phyloP scores from a whole-genome alignment of 2,888 invertebrate species.

The Eupeodes luniger region DNA sequence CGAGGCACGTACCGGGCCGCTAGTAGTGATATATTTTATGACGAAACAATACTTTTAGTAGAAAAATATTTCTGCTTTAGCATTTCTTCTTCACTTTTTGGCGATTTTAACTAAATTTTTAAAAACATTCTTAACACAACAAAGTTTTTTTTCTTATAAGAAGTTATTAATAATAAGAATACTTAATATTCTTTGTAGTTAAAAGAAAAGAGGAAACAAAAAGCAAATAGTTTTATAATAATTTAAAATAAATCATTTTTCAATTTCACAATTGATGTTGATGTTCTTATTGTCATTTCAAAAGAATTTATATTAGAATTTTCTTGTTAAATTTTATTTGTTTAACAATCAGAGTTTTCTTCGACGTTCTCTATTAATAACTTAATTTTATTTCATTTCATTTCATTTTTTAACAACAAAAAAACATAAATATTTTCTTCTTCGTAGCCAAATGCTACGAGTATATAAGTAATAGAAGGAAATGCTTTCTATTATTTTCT shows the following conservation, averaged over 20 bases:
- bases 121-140: too few species aligned
- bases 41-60: too few species aligned
- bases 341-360: background rate
- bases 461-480: too few species aligned
- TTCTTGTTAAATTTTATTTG: background rate
- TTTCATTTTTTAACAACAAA: background rate
- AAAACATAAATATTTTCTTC: background rate
- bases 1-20: too few species aligned
- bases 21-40: too few species aligned
- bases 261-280: background rate
- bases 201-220: background rate
- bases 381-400: background rate
- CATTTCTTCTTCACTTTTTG: too few species aligned
- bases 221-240: background rate
- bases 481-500: constrained; percentile 34
- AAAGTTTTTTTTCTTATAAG: too few species aligned
- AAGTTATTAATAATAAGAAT: too few species aligned
- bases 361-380: background rate
- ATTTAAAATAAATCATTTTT: background rate
- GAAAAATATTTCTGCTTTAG: too few species aligned
- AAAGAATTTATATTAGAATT: background rate
- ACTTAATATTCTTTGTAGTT: too few species aligned
- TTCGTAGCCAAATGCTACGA: background rate
- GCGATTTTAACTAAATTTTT: too few species aligned
- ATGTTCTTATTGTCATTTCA: background rate